Conservation (phyloP, 35 echinoderm and acorn worm species). For the Eucidaris tribuloides region DNA sequence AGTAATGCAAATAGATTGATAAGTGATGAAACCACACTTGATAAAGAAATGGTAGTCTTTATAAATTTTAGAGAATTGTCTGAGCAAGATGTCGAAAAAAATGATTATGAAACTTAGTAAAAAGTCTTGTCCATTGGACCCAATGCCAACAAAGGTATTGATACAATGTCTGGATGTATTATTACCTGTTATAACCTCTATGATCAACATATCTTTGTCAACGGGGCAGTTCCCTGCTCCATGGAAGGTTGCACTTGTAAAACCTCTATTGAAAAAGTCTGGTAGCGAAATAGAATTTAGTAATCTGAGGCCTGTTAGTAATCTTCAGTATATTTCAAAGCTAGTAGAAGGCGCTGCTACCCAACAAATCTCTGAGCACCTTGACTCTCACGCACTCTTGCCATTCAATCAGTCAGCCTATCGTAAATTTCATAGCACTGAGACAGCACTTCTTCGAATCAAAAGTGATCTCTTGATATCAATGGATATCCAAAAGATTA, state of each 20-base stretch:
- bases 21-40: not conserved
- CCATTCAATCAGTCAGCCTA: conserved; percentile 10
- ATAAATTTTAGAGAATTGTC: not conserved
- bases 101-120: conserved; percentile 14
- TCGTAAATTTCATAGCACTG: conserved; percentile 4
- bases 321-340: conserved; percentile 29
- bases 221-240: conserved; percentile 17
- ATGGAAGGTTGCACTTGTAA: conserved; percentile 1
- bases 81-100: not conserved
- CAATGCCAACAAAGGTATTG: not conserved
- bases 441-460: conserved; percentile 1
- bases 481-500: no score
- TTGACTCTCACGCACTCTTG: conserved; percentile 13
- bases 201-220: not conserved
- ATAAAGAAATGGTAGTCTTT: not conserved
- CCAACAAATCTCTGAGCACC: conserved; percentile 19
- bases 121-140: conserved; percentile 20
- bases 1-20: not conserved
- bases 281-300: conserved; percentile 9
- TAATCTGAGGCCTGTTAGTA: conserved; percentile 27
- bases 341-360: conserved; percentile 13
- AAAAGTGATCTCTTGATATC: conserved; percentile 14
- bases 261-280: conserved; percentile 5
- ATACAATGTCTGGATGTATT: conserved; percentile 11
- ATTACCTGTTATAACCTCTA: conserved; percentile 15